Evolutionary conservation across 1,140 invertebrate species (phyloP).

Genomic region (Lithobius niger): DNA sequence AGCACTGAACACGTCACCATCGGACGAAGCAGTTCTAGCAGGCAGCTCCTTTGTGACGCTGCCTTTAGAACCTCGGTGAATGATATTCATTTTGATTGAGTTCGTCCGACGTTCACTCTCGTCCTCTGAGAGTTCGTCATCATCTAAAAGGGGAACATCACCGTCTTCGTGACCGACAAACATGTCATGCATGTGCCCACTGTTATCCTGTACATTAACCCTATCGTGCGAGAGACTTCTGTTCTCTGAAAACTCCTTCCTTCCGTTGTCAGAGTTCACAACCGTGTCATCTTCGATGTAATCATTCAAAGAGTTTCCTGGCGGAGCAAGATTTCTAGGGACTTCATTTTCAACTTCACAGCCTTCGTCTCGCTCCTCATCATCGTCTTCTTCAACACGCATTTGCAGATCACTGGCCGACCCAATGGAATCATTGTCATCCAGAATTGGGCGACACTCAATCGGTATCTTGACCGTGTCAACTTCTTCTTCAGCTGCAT

Average conservation of each 20-base stretch:
- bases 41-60: too few relatives aligned
- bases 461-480: constrained; percentile 23
- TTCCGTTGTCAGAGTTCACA: constrained; percentile 46
- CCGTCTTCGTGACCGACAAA: constrained; percentile 65
- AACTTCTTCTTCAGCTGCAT: constrained; percentile 27
- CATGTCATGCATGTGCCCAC: constrained; percentile 34
- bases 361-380: constrained; percentile 38
- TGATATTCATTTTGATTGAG: neutral
- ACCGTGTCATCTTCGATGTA: constrained; percentile 56
- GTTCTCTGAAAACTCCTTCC: constrained; percentile 8
- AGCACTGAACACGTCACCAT: constrained; percentile 28
- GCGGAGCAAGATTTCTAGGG: constrained; percentile 33
- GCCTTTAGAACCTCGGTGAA: neutral
- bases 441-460: constrained; percentile 24
- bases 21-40: too few relatives aligned
- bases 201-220: constrained; percentile 17
- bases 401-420: constrained; percentile 55
- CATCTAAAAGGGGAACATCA: constrained; percentile 56
- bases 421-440: constrained; percentile 52
- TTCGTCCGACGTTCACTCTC: neutral
- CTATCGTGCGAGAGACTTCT: too few relatives aligned
- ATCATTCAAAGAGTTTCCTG: constrained; percentile 51
- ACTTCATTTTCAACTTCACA: neutral
- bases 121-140: constrained; percentile 49
- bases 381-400: constrained; percentile 26